These are phyloP conservation scores for Gadopsis bispinosus DNA, from an alignment of 2,797 vertebrate species.

Conservation along the genomic window DNA sequence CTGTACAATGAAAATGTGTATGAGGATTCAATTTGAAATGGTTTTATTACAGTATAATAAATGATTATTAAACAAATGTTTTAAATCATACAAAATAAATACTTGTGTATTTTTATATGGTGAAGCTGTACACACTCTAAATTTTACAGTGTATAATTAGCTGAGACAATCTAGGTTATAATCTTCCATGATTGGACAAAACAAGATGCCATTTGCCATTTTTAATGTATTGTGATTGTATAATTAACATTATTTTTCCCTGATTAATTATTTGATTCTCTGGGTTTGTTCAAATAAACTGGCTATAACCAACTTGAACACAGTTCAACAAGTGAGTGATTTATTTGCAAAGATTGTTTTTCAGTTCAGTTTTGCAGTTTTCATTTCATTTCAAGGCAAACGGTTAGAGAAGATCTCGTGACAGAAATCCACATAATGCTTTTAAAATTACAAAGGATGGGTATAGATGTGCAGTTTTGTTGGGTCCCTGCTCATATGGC, in stretches of 20 bases:
- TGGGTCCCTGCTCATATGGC: too few species aligned
- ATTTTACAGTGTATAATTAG: neutral
- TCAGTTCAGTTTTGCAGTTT: neutral
- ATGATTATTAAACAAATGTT: neutral
- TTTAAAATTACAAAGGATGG: too few species aligned
- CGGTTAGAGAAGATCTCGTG: too few species aligned
- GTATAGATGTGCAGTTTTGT: too few species aligned
- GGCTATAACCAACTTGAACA: conserved; percentile 35
- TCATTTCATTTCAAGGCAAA: neutral
- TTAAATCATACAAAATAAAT: conserved; percentile 2
- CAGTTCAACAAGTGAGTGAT: neutral
- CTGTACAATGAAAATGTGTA: conserved; percentile 16
- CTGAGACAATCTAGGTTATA: neutral
- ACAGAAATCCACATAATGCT: too few species aligned
- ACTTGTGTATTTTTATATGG: neutral
- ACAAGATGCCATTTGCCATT: conserved; percentile 34
- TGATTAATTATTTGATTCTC: conserved; percentile 43
- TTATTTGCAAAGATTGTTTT: neutral
- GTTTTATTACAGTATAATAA: conserved; percentile 9
- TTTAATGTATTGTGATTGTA: conserved; percentile 64
- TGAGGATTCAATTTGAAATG: neutral
- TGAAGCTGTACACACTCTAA: neutral
- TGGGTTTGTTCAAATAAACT: conserved; percentile 72
- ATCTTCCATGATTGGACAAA: conserved; percentile 11
- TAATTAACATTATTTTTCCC: conserved; percentile 30